Evolutionary conservation across 2,888 invertebrate genomes (phyloP), one percentile per base, ranked within the genome.

Genomic region (Phanerotoma sp.): DNA sequence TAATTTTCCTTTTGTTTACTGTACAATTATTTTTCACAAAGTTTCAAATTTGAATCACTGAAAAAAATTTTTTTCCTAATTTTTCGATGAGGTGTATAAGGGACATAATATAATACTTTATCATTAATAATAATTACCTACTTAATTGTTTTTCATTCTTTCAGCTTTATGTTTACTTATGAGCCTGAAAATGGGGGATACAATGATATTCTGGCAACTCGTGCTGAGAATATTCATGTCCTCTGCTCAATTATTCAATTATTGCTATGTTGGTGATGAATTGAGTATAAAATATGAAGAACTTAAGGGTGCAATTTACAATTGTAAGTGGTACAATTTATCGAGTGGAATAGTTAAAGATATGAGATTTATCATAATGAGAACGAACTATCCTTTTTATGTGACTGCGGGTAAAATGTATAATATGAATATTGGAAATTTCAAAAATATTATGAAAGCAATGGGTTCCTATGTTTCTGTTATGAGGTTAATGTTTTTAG

Each of bases 391-490:
- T 3, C n/a, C 25, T 5, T 49, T 33, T 49, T 25, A 42, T 18
- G 42, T 54, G 2, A 49, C 54, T 6, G 54, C 54, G 11, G 54
- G 54, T 28, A 49, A 54, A 30, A 21, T 54, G 9, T 44, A 35
- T 44, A 41, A 37, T 15, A 54, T 54, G 42, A 49, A 54, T 28
- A 42, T 49, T 15, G 21, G 15, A n/a, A 22, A 44, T 16, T 49
- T 54, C 28, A 49, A 48, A 10, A 21, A 22, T 21, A 13, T 53
- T 10, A 11, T 53, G 9, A 53, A 53, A 15, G 47, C 40, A 1
- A 49, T 54, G 44, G 37, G 16, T 9, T 49, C 49, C 2, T 54
- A 49, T 49, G 48, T 54, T 49, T 47, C 54, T 9, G 49, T 54
- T 9, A 15, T 54, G 20, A 54, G 49, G 35, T 37, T 54, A 20